phyloP scores from a whole-genome alignment of 2,888 invertebrate genomes.

The Syrphus vitripennis region DNA sequence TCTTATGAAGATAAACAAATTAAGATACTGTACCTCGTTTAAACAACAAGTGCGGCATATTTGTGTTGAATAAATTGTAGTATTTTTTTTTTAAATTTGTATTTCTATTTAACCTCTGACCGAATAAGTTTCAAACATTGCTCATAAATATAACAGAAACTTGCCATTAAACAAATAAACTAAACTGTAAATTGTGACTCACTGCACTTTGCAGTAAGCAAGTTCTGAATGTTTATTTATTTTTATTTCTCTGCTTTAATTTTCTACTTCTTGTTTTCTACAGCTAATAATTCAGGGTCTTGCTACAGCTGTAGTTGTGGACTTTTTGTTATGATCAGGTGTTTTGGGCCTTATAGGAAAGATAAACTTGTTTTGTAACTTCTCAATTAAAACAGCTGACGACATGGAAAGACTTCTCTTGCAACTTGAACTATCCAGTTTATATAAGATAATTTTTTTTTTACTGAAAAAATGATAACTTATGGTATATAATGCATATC shows the following conservation, averaged over 20 bases:
- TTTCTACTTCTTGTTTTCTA: background rate
- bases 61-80: background rate
- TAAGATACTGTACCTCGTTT: no score
- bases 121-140: background rate
- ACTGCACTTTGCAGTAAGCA: constrained; percentile 29
- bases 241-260: background rate
- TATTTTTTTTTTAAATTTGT: background rate
- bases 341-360: constrained; percentile 1
- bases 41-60: background rate
- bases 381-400: constrained; percentile 35
- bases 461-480: background rate
- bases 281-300: constrained; percentile 35
- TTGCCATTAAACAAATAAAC: constrained; percentile 30
- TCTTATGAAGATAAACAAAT: background rate
- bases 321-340: constrained; percentile 21
- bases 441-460: background rate
- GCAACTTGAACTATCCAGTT: background rate
- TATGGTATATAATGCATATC: no score
- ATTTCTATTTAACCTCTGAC: constrained; percentile 12
- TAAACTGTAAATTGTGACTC: constrained; percentile 46
- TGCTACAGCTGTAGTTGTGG: background rate
- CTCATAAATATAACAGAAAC: constrained; percentile 17
- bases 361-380: constrained; percentile 30
- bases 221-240: constrained; percentile 28
- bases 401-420: background rate